A percentile compares a stretch with the other conserved stretches of the same genome.
These are phyloP conservation scores for Epicampocera succincta DNA, from an alignment of 2,888 invertebrate species.

Conservation along the genomic window DNA sequence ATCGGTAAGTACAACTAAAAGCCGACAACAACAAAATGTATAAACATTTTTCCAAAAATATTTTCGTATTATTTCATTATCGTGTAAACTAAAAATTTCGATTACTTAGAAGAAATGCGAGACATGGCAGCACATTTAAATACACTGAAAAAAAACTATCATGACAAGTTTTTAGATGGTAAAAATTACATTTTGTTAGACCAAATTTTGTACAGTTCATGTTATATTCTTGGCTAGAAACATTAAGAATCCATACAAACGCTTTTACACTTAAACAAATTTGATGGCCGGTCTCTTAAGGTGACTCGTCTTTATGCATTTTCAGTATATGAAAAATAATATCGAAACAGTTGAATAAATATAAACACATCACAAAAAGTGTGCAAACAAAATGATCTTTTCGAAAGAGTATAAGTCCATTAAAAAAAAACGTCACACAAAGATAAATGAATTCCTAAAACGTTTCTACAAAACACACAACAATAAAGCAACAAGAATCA, in stretches of 20 bases:
- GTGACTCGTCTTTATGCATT: too few relatives aligned
- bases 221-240: neutral
- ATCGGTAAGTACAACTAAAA: slow-evolving; percentile 71
- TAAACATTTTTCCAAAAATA: slow-evolving; percentile 9
- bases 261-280: too few relatives aligned
- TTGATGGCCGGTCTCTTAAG: too few relatives aligned
- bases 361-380: too few relatives aligned
- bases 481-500: too few relatives aligned
- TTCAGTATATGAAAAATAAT: too few relatives aligned
- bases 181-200: slow-evolving; percentile 14
- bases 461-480: too few relatives aligned
- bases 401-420: too few relatives aligned
- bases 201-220: neutral
- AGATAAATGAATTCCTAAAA: too few relatives aligned
- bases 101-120: slow-evolving; percentile 42
- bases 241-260: neutral
- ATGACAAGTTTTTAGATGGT: slow-evolving; percentile 25
- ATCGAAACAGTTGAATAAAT: too few relatives aligned
- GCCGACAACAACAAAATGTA: neutral
- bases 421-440: too few relatives aligned
- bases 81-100: slow-evolving; percentile 3
- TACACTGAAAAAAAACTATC: slow-evolving; percentile 2
- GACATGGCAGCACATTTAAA: slow-evolving; percentile 28
- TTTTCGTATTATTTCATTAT: slow-evolving; percentile 34
- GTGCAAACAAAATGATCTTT: too few relatives aligned